Base-by-base conservation (phyloP, 2,888 invertebrate species). In the Pasiphila rectangulata region DNA sequence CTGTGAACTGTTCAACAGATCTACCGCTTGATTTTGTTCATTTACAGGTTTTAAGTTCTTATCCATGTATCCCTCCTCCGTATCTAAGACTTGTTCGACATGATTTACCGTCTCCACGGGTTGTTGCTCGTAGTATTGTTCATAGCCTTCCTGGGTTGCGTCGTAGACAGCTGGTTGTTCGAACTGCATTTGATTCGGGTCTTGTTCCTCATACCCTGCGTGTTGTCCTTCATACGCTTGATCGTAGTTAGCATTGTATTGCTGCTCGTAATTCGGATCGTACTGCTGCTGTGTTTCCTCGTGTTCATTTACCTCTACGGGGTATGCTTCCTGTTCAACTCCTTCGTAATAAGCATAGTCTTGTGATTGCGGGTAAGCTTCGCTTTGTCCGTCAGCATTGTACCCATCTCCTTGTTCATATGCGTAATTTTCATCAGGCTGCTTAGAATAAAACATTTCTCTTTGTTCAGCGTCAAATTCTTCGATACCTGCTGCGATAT, bases 191-290 rank as follows among this genome's bases (percentile, higher is more conserved):
- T 48, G 47, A 12, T 7, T 27, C 6, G 45, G 27, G 9, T 59
- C 44, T 30, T 55, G 55, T 17, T 57, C 57, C 25, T 38, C 46
- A 9, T 61, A 57, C 38, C 53, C 55, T 6, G 65, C 51, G 42
- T 55, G 53, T 17, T 59, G 51, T 30, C 59, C 54, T 49, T 68
- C 53, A 49, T 68, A 67, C 13, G 43, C 56, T 42, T 64, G 49
- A 48, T 59, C 57, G 16, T 60, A 51, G 29, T 55, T 40, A 34
- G 46, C 47, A 3, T 51, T 45, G 55, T 83, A 82, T 56, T 85
- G 83, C 48, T 83, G 71, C 50, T 74, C 72, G 42, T 83, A 84
- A 54, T 57, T 70, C 46, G 70, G 80, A 54, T 85, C 83, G 47
- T 82, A 83, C 3, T 57, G 68, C 47, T 74, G 67, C n/a, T 65